Evolutionary conservation across 1,140 invertebrate genomes (phyloP).

Genomic region (Platyura marginata): DNA sequence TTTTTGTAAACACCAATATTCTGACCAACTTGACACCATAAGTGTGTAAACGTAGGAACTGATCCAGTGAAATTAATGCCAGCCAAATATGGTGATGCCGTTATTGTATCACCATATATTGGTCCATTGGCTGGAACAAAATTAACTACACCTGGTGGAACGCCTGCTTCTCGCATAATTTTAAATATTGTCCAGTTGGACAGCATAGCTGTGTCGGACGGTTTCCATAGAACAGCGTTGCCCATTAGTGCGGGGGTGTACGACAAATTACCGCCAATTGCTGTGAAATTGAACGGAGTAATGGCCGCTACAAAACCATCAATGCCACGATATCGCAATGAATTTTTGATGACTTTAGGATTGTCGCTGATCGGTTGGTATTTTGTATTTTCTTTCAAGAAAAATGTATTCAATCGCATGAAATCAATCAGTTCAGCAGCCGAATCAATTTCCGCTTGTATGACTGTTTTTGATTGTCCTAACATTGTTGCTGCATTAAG

Average conservation of each 20-base stretch:
- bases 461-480: constrained; percentile 86
- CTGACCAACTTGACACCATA: constrained; percentile 85
- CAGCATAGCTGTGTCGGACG: constrained; percentile 91
- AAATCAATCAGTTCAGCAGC: constrained; percentile 94
- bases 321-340: constrained; percentile 73
- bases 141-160: constrained; percentile 92
- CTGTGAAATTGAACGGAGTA: constrained; percentile 99
- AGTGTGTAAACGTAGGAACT: constrained; percentile 82
- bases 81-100: constrained; percentile 63
- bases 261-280: constrained; percentile 93
- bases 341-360: constrained; percentile 57
- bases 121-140: constrained; percentile 92
- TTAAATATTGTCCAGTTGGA: constrained; percentile 93
- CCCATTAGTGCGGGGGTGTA: constrained; percentile 96
- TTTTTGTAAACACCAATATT: constrained; percentile 78
- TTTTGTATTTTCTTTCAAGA: constrained; percentile 66
- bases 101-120: constrained; percentile 85
- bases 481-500: constrained; percentile 95
- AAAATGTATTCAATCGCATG: constrained; percentile 83
- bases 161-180: constrained; percentile 79
- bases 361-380: constrained; percentile 81
- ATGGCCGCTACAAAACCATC: constrained; percentile 97
- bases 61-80: constrained; percentile 97
- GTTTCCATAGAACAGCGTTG: constrained; percentile 96
- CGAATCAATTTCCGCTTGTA: constrained; percentile 96